A percentile compares a stretch with the other conserved stretches of the same genome.
Evolutionary conservation across 1,140 invertebrate genomes (phyloP).

Genomic region (Agrypnia vestita): DNA sequence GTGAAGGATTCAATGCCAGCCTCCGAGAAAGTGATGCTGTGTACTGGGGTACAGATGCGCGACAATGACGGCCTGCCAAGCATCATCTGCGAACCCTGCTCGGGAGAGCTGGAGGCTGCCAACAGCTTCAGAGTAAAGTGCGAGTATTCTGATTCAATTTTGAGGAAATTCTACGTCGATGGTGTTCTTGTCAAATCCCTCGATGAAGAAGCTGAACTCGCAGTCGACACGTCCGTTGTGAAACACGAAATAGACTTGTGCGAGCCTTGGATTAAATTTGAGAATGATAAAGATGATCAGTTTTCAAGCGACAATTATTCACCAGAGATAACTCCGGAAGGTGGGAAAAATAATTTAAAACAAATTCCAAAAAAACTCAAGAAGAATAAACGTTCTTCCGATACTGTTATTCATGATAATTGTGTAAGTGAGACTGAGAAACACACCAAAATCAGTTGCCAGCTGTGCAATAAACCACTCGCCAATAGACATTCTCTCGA

Average conservation of each 20-base stretch:
- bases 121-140: constrained; percentile 31
- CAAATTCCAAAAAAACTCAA: too few species aligned
- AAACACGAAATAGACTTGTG: background rate
- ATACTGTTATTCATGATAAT: too few species aligned
- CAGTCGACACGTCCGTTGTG: background rate
- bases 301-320: too few species aligned
- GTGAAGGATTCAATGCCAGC: background rate
- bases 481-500: constrained; percentile 37
- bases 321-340: too few species aligned
- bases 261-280: constrained; percentile 11
- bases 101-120: constrained; percentile 22
- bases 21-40: constrained; percentile 7
- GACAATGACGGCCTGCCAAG: constrained; percentile 20
- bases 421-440: too few species aligned
- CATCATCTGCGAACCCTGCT: constrained; percentile 34
- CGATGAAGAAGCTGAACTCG: background rate
- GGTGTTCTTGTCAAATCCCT: background rate
- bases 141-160: constrained; percentile 18
- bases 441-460: constrained; percentile 36
- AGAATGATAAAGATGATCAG: too few species aligned
- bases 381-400: too few species aligned
- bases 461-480: constrained; percentile 47
- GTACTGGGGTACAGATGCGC: constrained; percentile 14
- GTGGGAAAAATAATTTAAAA: too few species aligned
- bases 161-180: constrained; percentile 10